Base-by-base conservation (phyloP, 2,113 vertebrate genomes). In the Chionomys nivalis region DNA sequence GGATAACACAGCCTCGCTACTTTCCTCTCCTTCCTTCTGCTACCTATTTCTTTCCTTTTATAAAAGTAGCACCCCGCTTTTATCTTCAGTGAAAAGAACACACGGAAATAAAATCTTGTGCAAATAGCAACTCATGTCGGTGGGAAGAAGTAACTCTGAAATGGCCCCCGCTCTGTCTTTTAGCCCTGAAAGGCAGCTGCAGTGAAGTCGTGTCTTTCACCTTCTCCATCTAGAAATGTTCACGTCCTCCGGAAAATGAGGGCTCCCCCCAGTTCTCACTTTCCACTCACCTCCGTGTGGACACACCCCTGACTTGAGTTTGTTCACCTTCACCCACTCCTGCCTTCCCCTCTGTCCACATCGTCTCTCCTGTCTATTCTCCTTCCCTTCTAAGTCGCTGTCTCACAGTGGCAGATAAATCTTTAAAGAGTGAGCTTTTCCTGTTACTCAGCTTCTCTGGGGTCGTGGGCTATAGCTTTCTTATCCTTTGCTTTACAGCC, bases 31-130 rank as follows among this genome's bases (percentile, higher is more conserved):
- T 79, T 85, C 44, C 24, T 52, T 79, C 42, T 21, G 44, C 14
- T n/a, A 28, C 39, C 55, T 47, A 2, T 65, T 65, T 65, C 21
- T 89, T 55, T 42, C 24, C 49, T 14, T 77, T 36, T 65, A 58
- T 61, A 79, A 92, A 44, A 36, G 58, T 42, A 44, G 36, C n/a
- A 17, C 3, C 33, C 68, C 36, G 16, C 47, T 89, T 90, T 61
- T 16, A 76, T 82, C 12, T 58, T 93, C 28, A 81, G 36, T 68
- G 36, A 89, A 70, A 90, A 90, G 49, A 83, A 16, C 47, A 42
- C 73, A 61, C 14, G 28, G 90, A 90, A 92, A 90, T 86, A 89
- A 96, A 77, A 68, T 14, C 58, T 66, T 73, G 39, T 65, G 33
- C 42, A 63, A 55, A 42, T 58, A 88, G 8, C 5, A 72, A 3